Percentiles rank a stretch among this genome's conserved stretches.
Conservation (phyloP, 2,797 vertebrate genomes). For the Syncerus caffer region DNA sequence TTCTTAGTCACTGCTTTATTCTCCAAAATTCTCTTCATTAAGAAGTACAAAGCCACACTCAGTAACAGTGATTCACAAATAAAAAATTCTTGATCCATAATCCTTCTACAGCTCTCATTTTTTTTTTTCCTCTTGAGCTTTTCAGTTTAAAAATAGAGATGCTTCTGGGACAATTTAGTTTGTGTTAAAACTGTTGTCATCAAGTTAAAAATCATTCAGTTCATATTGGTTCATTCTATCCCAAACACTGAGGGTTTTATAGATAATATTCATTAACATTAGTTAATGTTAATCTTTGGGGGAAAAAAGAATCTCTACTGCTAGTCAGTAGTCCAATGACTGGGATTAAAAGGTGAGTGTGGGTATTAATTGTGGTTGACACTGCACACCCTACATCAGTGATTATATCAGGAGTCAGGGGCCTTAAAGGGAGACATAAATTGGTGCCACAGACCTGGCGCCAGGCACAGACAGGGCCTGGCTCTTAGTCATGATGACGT, state of each 20-base stretch:
- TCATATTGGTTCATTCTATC: slow-evolving; percentile 8
- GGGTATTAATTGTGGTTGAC: slow-evolving; percentile 53
- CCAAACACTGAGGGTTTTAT: not conserved
- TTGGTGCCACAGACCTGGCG: slow-evolving; percentile 64
- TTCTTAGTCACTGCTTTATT: slow-evolving; percentile 55
- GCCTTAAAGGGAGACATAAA: slow-evolving; percentile 51
- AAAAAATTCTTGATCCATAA: slow-evolving; percentile 13
- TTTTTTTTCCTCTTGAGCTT: not conserved
- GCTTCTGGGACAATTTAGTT: slow-evolving; percentile 38
- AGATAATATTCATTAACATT: not conserved
- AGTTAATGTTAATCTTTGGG: slow-evolving; percentile 1
- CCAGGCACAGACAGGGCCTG: slow-evolving; percentile 73
- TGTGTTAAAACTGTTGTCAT: slow-evolving; percentile 24
- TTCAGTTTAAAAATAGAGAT: slow-evolving; percentile 22
- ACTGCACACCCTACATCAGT: not conserved
- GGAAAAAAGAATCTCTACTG: not conserved
- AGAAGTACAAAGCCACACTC: slow-evolving; percentile 54
- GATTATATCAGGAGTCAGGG: slow-evolving; percentile 48
- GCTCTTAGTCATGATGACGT: slow-evolving; percentile 48
- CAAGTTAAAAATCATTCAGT: slow-evolving; percentile 31
- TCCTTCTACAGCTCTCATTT: not conserved
- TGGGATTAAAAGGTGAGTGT: slow-evolving; percentile 35
- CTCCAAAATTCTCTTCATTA: slow-evolving; percentile 65
- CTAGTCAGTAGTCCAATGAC: not conserved
- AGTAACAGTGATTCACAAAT: slow-evolving; percentile 56